A percentile compares a stretch with the other conserved stretches of the same genome.
These are phyloP conservation scores for Montipora capricornis DNA, from an alignment of 64 coral and sea anemone genomes.

Conservation along the genomic window DNA sequence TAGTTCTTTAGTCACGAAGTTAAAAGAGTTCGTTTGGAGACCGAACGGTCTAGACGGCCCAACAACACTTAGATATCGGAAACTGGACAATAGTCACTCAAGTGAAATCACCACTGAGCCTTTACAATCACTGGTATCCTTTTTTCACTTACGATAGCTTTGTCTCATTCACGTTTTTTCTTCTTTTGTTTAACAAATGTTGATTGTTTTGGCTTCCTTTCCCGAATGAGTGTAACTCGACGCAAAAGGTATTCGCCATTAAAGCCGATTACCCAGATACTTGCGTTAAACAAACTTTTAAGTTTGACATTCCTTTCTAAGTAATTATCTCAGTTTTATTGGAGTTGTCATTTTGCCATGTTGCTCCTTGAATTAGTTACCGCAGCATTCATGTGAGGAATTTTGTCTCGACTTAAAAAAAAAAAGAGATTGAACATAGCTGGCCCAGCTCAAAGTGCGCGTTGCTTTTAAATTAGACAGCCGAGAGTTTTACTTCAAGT, in stretches of 20 bases:
- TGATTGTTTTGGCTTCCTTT: background rate
- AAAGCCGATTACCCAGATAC: background rate
- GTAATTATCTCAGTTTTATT: background rate
- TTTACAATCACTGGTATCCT: background rate
- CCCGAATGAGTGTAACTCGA: background rate
- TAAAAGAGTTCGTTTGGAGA: background rate
- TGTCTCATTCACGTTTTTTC: background rate
- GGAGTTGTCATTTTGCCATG: background rate
- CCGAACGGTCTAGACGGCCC: background rate
- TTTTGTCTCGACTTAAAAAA: background rate
- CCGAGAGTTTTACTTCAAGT: too few relatives aligned
- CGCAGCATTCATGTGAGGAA: background rate
- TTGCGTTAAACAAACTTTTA: background rate
- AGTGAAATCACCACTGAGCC: slow-evolving; percentile 16
- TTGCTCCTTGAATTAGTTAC: background rate
- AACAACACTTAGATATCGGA: too few relatives aligned
- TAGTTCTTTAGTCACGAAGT: background rate
- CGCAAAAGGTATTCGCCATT: background rate
- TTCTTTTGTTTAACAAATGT: background rate
- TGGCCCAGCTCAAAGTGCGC: background rate
- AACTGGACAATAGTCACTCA: background rate
- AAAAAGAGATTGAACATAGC: background rate
- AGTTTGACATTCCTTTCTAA: background rate
- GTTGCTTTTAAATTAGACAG: too few relatives aligned
- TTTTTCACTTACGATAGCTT: background rate